Conservation (phyloP, 2,113 vertebrate genomes). For the Chloebia gouldiae region DNA sequence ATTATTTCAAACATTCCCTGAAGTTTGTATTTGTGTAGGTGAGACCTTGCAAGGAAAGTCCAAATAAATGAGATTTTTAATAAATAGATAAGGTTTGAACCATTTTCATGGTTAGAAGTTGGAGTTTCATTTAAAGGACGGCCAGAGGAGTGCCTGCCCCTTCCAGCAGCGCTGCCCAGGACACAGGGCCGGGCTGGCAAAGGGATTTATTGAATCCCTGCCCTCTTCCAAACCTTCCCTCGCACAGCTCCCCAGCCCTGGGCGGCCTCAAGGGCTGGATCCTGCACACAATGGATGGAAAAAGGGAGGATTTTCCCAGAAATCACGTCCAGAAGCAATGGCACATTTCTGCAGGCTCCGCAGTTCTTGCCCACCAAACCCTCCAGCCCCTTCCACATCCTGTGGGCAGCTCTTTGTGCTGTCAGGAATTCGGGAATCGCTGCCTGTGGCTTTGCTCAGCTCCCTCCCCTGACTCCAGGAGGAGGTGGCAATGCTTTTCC, state of each 20-base stretch:
- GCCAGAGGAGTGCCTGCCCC: rapidly evolving
- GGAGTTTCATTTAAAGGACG: neutral
- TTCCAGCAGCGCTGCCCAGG: neutral
- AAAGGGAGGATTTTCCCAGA: neutral
- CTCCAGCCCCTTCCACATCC: neutral
- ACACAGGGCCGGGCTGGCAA: rapidly evolving
- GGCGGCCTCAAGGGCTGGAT: neutral
- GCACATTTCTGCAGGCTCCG: neutral
- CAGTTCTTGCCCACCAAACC: neutral
- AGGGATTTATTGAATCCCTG: neutral
- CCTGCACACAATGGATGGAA: rapidly evolving
- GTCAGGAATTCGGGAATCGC: neutral
- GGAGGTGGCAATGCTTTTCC: neutral
- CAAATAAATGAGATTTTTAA: neutral
- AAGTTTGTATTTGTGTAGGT: neutral
- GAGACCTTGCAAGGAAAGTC: neutral
- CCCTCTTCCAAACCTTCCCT: rapidly evolving
- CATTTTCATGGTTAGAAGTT: neutral
- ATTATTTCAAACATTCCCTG: rapidly evolving
- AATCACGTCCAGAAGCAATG: rapidly evolving
- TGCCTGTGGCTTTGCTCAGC: neutral
- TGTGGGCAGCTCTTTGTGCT: neutral
- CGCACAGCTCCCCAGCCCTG: neutral
- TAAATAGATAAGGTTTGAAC: neutral
- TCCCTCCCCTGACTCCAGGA: neutral